Percentiles rank a stretch among this genome's conserved stretches.
Conservation (phyloP, 1,140 invertebrate genomes). For the Phocides pigmalion region DNA sequence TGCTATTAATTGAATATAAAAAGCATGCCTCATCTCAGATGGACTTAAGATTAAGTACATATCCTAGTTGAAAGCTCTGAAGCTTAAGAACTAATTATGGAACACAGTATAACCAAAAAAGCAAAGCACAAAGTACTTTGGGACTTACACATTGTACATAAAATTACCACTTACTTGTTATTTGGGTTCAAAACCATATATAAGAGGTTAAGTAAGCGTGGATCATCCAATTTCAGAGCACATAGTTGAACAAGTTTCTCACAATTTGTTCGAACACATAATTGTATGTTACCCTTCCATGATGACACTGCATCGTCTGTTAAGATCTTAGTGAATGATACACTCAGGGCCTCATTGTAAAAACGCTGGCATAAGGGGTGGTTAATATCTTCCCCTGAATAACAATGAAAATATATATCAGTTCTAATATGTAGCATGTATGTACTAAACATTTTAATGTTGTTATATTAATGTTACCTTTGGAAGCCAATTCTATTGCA, state of each 20-base stretch:
- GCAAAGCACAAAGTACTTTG: no score
- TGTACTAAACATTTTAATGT: not conserved
- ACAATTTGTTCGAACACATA: constrained; percentile 97
- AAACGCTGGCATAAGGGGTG: constrained; percentile 97
- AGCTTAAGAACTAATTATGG: no score
- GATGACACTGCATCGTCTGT: constrained; percentile 99
- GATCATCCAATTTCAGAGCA: constrained; percentile 96
- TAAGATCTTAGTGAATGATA: constrained; percentile 98
- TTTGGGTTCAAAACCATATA: constrained; percentile 97
- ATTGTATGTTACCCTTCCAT: constrained; percentile 98
- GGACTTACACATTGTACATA: no score
- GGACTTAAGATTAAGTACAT: no score
- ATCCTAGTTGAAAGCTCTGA: no score
- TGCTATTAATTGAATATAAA: no score
- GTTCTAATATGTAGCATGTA: not conserved
- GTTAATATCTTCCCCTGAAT: constrained; percentile 93
- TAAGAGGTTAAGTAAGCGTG: constrained; percentile 95
- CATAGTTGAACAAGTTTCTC: constrained; percentile 96
- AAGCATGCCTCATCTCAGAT: no score
- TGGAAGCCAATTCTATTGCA: constrained; percentile 88
- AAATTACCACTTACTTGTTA: constrained; percentile 89
- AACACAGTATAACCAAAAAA: constrained; percentile 13
- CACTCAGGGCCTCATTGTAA: constrained; percentile 96
- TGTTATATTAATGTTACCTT: constrained; percentile 50
- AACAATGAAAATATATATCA: constrained; percentile 31